These are phyloP conservation scores for Frankliniella intonsa DNA, from an alignment of 2,888 invertebrate genomes.

Conservation along the genomic window DNA sequence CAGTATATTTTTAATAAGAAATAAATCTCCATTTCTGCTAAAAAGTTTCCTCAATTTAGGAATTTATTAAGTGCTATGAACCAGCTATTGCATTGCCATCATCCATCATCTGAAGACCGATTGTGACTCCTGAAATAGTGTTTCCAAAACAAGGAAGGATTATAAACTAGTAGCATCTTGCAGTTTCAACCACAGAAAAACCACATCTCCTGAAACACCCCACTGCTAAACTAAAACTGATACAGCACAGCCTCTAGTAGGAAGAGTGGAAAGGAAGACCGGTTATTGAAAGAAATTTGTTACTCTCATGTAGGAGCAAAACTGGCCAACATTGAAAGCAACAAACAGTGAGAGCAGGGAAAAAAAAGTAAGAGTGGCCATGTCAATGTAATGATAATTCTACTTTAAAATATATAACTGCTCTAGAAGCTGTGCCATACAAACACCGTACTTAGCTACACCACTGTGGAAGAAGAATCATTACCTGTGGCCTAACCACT, in stretches of 20 bases:
- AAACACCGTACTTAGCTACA: constrained; percentile 19
- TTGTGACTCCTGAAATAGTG: neutral
- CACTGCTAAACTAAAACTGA: constrained; percentile 11
- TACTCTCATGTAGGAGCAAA: neutral
- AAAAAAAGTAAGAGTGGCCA: neutral
- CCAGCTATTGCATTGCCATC: neutral
- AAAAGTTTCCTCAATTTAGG: neutral
- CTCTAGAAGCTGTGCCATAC: neutral
- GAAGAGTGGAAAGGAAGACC: too few species aligned
- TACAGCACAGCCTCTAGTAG: neutral
- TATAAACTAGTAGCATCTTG: constrained; percentile 13
- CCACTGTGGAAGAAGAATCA: neutral
- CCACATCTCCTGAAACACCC: neutral
- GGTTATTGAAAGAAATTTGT: too few species aligned
- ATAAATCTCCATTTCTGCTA: too few species aligned
- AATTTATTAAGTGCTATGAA: neutral
- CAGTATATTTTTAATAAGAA: too few species aligned
- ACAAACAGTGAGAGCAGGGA: neutral
- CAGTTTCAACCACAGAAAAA: constrained; percentile 6
- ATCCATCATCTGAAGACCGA: neutral
- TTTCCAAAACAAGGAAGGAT: neutral
- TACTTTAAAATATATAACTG: neutral
- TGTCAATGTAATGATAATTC: neutral
- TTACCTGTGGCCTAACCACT: constrained; percentile 16
- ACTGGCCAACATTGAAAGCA: neutral